These are phyloP conservation scores for Eupithecia exiguata DNA, from an alignment of 2,888 invertebrate genomes.

Conservation along the genomic window DNA sequence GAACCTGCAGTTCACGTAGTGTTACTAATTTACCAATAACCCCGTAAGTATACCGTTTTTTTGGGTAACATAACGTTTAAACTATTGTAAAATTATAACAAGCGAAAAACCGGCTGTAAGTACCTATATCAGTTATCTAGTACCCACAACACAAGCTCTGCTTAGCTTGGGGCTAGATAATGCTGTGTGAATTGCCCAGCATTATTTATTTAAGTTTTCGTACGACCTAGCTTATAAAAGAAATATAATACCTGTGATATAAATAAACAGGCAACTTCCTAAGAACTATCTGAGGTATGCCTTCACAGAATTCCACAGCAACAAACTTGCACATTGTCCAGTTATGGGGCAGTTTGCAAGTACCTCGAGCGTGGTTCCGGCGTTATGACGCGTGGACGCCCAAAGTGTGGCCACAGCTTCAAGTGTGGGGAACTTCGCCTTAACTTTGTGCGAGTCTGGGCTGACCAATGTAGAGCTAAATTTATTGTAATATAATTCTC, in stretches of 20 bases:
- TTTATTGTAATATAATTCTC: neutral
- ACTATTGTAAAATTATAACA: no score
- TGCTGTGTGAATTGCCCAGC: neutral
- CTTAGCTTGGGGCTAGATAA: neutral
- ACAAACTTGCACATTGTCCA: slow-evolving; percentile 46
- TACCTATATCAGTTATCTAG: no score
- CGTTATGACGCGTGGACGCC: slow-evolving; percentile 57
- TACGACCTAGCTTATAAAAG: neutral
- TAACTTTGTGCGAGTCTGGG: slow-evolving; percentile 46
- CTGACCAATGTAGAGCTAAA: neutral
- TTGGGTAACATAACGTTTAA: no score
- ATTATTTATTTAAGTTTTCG: neutral
- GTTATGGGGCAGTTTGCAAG: slow-evolving; percentile 54
- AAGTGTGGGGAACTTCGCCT: slow-evolving; percentile 52
- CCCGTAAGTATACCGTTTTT: no score
- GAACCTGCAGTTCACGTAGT: no score
- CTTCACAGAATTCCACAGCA: neutral
- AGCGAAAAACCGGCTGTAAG: no score
- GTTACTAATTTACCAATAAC: no score
- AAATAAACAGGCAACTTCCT: neutral
- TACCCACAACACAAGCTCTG: neutral
- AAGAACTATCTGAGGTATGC: neutral
- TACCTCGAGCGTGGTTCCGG: slow-evolving; percentile 52
- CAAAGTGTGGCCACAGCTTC: slow-evolving; percentile 33
- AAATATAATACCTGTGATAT: neutral